Evolutionary conservation across 2,797 vertebrate genomes (phyloP).

Genomic region (Choloepus didactylus): DNA sequence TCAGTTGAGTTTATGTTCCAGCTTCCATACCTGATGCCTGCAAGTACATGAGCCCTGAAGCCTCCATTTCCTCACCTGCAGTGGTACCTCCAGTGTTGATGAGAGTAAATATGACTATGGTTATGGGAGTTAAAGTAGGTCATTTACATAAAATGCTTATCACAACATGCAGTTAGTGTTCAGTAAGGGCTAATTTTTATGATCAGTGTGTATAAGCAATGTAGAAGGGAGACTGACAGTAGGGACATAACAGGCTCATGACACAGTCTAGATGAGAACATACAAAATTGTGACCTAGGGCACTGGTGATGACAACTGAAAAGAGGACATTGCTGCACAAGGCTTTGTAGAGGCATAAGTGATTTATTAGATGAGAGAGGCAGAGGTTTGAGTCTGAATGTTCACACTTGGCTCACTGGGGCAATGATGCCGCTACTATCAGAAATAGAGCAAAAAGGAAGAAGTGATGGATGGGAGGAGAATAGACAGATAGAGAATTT

Average conservation of each 20-base stretch:
- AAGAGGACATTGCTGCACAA: conserved; percentile 79
- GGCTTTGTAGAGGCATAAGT: conserved; percentile 64
- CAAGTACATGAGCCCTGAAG: not conserved
- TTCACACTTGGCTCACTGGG: conserved; percentile 50
- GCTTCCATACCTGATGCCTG: not conserved
- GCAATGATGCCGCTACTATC: conserved; percentile 21
- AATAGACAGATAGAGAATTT: not conserved
- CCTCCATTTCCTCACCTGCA: not conserved
- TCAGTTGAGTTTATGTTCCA: no score
- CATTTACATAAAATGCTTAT: not conserved
- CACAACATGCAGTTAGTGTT: not conserved
- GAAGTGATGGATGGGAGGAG: not conserved
- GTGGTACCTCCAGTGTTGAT: not conserved
- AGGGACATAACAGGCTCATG: not conserved
- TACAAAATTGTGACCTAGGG: conserved; percentile 65
- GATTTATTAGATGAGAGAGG: conserved; percentile 81
- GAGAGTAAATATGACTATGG: not conserved
- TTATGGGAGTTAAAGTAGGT: not conserved
- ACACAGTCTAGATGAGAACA: conserved; percentile 52
- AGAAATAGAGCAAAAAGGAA: conserved; percentile 60
- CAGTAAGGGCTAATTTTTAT: not conserved
- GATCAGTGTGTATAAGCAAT: not conserved
- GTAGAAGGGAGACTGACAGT: not conserved
- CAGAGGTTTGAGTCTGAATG: conserved; percentile 63
- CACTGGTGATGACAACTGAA: conserved; percentile 34